These are phyloP conservation scores for Zenarchopterus dispar DNA, from an alignment of 2,797 vertebrate species.

Conservation along the genomic window DNA sequence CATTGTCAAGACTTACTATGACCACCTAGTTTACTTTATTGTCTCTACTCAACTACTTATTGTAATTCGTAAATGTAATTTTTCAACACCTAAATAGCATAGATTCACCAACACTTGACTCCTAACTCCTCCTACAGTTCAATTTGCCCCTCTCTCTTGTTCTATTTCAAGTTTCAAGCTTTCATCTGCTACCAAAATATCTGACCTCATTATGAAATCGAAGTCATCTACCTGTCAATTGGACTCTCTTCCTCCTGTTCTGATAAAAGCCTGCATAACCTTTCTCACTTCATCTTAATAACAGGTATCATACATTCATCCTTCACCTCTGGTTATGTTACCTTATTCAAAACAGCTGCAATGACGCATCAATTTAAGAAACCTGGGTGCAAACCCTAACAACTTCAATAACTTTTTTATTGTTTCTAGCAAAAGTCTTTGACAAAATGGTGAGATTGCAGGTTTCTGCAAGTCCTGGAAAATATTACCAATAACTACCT, in stretches of 20 bases:
- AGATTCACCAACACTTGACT: too few relatives aligned
- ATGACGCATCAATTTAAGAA: neutral
- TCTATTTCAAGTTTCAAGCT: conserved; percentile 3
- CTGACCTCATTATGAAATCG: neutral
- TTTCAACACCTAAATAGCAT: too few relatives aligned
- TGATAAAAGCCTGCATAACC: neutral
- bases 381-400: neutral
- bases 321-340: neutral
- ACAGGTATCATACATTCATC: neutral
- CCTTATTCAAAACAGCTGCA: neutral
- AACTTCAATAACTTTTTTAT: neutral
- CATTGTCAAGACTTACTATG: too few relatives aligned
- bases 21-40: too few relatives aligned
- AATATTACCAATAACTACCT: neutral
- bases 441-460: neutral
- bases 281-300: neutral
- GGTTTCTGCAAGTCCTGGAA: neutral
- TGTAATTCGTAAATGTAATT: too few relatives aligned
- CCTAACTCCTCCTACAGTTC: neutral
- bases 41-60: too few relatives aligned
- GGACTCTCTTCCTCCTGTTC: neutral
- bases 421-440: neutral
- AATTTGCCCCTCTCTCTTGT: neutral
- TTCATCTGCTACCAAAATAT: neutral
- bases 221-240: neutral